Percentiles rank a stretch among this genome's conserved stretches.
Conservation (phyloP, 2,888 invertebrate genomes). For the Scrobipalpa atriplicella region DNA sequence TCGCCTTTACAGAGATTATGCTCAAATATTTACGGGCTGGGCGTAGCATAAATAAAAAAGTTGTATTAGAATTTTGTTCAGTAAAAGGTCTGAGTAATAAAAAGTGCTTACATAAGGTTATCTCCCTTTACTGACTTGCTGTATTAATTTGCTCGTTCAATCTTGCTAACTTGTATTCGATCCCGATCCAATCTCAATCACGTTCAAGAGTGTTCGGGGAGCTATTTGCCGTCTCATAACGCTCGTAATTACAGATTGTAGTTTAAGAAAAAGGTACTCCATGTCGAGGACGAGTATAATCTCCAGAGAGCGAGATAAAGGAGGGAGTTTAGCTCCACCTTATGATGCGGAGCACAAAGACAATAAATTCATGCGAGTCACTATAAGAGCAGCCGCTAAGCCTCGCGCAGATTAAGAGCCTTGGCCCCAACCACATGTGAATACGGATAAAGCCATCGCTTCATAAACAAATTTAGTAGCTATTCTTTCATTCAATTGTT, state of each 20-base stretch:
- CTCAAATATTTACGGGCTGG: background rate
- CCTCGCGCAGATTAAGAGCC: constrained; percentile 60
- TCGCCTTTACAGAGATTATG: constrained; percentile 7
- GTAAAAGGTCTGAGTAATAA: constrained; percentile 1
- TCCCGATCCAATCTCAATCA: constrained; percentile 26
- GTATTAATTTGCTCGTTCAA: constrained; percentile 19
- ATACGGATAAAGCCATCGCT: constrained; percentile 52
- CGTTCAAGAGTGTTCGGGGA: constrained; percentile 16
- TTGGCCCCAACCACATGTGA: constrained; percentile 59
- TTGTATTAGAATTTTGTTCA: background rate
- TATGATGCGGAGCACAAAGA: constrained; percentile 61
- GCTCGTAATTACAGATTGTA: constrained; percentile 27
- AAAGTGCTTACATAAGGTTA: constrained; percentile 1
- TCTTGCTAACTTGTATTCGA: constrained; percentile 21
- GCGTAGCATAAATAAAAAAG: background rate
- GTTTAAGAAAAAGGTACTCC: constrained; percentile 37
- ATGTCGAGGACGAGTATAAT: constrained; percentile 40
- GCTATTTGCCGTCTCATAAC: constrained; percentile 21
- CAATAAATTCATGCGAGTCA: constrained; percentile 67
- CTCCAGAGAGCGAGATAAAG: constrained; percentile 47
- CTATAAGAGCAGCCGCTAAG: constrained; percentile 57
- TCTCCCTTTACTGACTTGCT: background rate
- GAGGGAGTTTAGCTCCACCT: constrained; percentile 54
- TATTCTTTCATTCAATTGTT: constrained; percentile 5
- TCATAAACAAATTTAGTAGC: constrained; percentile 35